Conservation (phyloP, 2,797 vertebrate genomes). For the Prunella strophiata region DNA sequence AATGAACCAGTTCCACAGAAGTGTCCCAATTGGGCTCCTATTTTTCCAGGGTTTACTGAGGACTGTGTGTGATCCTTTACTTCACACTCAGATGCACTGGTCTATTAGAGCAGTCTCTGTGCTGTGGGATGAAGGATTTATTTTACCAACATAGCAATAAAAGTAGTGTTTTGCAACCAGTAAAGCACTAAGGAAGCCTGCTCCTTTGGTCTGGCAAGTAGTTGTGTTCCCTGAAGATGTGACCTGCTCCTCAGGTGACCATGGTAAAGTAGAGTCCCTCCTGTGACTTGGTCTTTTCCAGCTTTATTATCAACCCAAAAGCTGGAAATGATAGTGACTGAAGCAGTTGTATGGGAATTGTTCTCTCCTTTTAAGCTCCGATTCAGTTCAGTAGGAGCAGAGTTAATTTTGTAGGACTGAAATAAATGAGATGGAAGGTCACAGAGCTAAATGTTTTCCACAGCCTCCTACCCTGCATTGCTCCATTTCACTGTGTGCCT, state of each 20-base stretch:
- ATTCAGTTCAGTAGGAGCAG: constrained; percentile 39
- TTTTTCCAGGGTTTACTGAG: constrained; percentile 22
- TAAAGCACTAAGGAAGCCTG: neutral
- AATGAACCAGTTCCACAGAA: neutral
- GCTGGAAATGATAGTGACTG: neutral
- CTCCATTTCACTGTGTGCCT: constrained; percentile 36
- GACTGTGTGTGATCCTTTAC: constrained; percentile 5
- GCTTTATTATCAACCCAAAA: neutral
- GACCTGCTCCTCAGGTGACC: neutral
- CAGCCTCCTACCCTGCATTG: constrained; percentile 23
- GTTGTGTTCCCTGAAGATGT: neutral
- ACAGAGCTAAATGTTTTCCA: constrained; percentile 44
- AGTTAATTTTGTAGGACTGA: constrained; percentile 62
- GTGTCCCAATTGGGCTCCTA: neutral
- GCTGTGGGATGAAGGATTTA: constrained; percentile 7
- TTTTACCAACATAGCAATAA: neutral
- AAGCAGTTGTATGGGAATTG: neutral
- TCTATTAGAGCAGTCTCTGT: constrained; percentile 19
- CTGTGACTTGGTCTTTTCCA: neutral
- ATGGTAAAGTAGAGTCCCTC: neutral
- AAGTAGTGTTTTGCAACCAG: neutral
- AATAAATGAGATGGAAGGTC: constrained; percentile 63
- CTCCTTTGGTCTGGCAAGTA: neutral
- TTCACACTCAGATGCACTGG: constrained; percentile 4
- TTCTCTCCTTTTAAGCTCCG: neutral